Evolutionary conservation across 1,140 invertebrate genomes (phyloP).

Genomic region (Drosophila albomicans): DNA sequence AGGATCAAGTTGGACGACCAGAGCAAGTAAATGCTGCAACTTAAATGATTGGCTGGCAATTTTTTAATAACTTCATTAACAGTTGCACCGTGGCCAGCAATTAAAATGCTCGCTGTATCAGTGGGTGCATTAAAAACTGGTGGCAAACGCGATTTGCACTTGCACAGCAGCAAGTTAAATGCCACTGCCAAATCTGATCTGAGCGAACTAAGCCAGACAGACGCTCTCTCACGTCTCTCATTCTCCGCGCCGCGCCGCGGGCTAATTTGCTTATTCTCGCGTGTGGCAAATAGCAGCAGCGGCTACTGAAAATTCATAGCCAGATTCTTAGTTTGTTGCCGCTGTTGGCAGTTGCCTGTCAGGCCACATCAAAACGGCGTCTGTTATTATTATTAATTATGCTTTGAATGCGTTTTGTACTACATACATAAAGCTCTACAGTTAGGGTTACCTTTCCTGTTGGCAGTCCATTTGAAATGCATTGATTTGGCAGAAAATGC

Average conservation of each 20-base stretch:
- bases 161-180: conserved; percentile 13
- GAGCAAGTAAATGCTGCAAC: conserved; percentile 18
- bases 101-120: conserved; percentile 59
- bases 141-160: conserved; percentile 9
- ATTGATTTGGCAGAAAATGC: conserved; percentile 43
- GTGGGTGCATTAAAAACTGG: conserved; percentile 44
- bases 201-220: not conserved
- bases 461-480: conserved; percentile 75
- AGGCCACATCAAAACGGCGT: conserved; percentile 73
- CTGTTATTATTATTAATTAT: conserved; percentile 83
- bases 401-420: conserved; percentile 72
- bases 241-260: not conserved
- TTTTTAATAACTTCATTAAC: conserved; percentile 82
- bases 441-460: conserved; percentile 52
- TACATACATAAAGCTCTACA: not conserved
- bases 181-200: conserved; percentile 19
- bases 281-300: conserved; percentile 66
- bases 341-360: conserved; percentile 63
- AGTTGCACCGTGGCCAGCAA: conserved; percentile 41
- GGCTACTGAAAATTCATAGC: conserved; percentile 62
- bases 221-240: too few relatives aligned
- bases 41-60: conserved; percentile 73
- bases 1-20: conserved; percentile 10
- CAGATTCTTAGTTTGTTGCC: conserved; percentile 10
- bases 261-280: conserved; percentile 42